A percentile compares a stretch with the other conserved stretches of the same genome.
These are phyloP conservation scores for Upupa epops DNA, from an alignment of 2,113 vertebrate species.

Conservation along the genomic window DNA sequence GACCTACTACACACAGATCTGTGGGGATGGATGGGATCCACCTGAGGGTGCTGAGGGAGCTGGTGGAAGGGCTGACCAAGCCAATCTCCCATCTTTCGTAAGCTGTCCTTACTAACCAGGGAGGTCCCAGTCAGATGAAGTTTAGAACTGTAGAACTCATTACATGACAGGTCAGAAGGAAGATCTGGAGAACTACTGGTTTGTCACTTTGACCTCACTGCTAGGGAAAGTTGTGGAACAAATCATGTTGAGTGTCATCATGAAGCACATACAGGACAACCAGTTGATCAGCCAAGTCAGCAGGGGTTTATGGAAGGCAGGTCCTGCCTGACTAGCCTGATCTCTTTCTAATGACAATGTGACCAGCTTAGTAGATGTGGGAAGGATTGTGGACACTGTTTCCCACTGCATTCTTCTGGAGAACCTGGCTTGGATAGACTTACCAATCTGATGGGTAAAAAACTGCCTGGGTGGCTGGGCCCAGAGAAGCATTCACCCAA, in stretches of 20 bases:
- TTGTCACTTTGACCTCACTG: not conserved
- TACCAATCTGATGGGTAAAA: not conserved
- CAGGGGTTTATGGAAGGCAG: not conserved
- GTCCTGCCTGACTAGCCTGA: not conserved
- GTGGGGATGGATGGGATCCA: not conserved
- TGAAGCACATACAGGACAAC: fast-evolving
- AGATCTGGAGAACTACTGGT: not conserved
- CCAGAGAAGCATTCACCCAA: no score
- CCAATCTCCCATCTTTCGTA: not conserved
- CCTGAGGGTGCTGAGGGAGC: not conserved
- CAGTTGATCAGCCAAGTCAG: not conserved
- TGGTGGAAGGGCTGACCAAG: not conserved
- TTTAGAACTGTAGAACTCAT: not conserved
- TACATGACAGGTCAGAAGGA: not conserved
- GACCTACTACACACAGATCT: not conserved
- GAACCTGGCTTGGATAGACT: not conserved
- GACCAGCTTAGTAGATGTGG: fast-evolving
- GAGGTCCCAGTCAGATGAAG: not conserved
- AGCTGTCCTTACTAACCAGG: not conserved
- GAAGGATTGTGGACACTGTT: not conserved
- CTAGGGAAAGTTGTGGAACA: not conserved
- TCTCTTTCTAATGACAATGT: not conserved
- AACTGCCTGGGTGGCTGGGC: no score
- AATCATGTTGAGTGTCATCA: not conserved
- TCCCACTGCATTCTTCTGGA: not conserved